Evolutionary conservation across 2,888 invertebrate species (phyloP).

Genomic region (Megalurothrips usitatus): DNA sequence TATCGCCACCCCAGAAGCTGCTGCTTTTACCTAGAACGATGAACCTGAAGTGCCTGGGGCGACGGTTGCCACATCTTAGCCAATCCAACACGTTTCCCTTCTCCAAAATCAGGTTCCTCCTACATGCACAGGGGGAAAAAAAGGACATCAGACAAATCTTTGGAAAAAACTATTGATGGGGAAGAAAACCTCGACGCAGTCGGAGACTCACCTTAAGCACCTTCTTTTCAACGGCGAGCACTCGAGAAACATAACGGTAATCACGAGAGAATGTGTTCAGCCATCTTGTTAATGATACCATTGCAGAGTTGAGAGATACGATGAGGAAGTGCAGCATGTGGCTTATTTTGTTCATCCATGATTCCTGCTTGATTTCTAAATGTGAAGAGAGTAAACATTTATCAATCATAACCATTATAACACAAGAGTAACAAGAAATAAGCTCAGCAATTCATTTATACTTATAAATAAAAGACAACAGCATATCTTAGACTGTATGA

Average conservation of each 20-base stretch:
- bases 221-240: slow-evolving; percentile 83
- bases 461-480: neutral
- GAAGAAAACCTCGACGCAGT: neutral
- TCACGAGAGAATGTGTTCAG: slow-evolving; percentile 87
- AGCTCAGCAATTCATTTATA: too few species aligned
- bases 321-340: slow-evolving; percentile 54
- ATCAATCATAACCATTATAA: neutral
- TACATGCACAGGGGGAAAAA: slow-evolving; percentile 43
- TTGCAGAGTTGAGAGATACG: slow-evolving; percentile 69
- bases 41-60: slow-evolving; percentile 38
- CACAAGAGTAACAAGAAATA: neutral
- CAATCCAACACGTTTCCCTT: slow-evolving; percentile 41
- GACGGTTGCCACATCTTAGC: slow-evolving; percentile 43
- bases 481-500: neutral
- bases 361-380: slow-evolving; percentile 15
- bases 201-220: slow-evolving; percentile 64
- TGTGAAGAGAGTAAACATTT: neutral
- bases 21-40: neutral
- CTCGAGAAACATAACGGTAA: slow-evolving; percentile 89
- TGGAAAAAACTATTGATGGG: neutral
- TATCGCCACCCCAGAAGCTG: neutral
- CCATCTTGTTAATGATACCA: slow-evolving; percentile 76
- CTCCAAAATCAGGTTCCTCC: slow-evolving; percentile 56
- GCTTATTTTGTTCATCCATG: slow-evolving; percentile 37
- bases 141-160: neutral